Conservation (phyloP, 2,113 vertebrate species). For the Hypocryptadius cinnamomeus region DNA sequence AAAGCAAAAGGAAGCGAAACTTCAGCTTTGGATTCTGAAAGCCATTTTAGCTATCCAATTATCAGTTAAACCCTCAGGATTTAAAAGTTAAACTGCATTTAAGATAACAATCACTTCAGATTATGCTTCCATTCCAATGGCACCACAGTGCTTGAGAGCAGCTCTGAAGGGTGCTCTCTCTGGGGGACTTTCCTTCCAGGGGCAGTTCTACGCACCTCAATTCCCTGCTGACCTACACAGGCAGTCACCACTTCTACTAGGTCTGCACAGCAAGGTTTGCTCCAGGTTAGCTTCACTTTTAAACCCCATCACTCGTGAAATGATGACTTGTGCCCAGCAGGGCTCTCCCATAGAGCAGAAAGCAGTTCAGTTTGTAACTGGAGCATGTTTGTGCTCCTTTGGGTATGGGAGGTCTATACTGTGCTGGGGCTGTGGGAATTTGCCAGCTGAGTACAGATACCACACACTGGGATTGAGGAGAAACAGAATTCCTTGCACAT, state of each 20-base stretch:
- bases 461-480: neutral
- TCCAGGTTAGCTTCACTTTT: neutral
- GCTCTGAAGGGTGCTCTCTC: accelerated
- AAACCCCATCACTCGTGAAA: neutral
- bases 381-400: neutral
- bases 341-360: neutral
- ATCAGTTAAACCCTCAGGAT: neutral
- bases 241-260: neutral
- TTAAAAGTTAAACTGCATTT: neutral
- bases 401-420: neutral
- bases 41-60: neutral
- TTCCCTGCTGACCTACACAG: no score
- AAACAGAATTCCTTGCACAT: neutral
- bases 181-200: neutral
- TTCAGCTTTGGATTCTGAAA: neutral
- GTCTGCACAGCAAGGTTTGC: neutral
- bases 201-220: neutral
- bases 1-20: neutral
- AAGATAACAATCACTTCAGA: neutral
- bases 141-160: neutral
- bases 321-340: neutral
- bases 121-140: neutral
- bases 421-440: neutral
- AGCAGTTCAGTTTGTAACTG: neutral
- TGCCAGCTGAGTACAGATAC: neutral